A percentile compares a stretch with the other conserved stretches of the same genome.
Conservation (phyloP, 2,797 vertebrate genomes). For the Gymnothorax javanicus region DNA sequence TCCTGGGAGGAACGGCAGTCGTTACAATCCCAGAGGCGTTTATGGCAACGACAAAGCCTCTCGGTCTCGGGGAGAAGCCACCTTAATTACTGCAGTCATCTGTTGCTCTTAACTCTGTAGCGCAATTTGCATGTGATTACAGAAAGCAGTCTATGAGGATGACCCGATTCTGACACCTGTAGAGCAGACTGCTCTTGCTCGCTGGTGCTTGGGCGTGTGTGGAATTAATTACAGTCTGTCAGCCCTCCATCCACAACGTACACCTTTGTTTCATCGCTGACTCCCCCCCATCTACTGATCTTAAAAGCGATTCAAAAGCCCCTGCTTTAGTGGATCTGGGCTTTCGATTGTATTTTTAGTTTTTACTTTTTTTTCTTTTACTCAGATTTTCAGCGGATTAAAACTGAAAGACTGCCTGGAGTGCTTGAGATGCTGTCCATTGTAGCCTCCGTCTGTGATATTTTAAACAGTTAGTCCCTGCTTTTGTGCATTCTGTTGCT, state of each 20-base stretch:
- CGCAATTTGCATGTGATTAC: slow-evolving; percentile 49
- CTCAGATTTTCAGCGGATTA: neutral
- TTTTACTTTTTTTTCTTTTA: slow-evolving; percentile 14
- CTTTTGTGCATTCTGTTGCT: slow-evolving; percentile 49
- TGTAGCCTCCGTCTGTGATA: too few relatives aligned
- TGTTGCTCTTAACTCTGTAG: slow-evolving; percentile 27
- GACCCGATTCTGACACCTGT: neutral
- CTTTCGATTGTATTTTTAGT: too few relatives aligned
- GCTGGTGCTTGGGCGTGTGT: neutral
- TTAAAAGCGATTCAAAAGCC: too few relatives aligned
- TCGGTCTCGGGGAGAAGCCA: slow-evolving; percentile 36
- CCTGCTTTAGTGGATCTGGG: too few relatives aligned
- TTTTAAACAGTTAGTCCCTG: slow-evolving; percentile 36
- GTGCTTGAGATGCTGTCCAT: too few relatives aligned
- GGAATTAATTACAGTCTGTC: neutral
- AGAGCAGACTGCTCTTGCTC: neutral
- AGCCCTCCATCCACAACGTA: neutral
- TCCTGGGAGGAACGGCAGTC: slow-evolving; percentile 30
- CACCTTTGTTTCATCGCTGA: neutral
- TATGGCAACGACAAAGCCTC: slow-evolving; percentile 29
- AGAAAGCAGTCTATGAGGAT: slow-evolving; percentile 28
- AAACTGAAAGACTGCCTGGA: too few relatives aligned
- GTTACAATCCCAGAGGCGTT: slow-evolving; percentile 44
- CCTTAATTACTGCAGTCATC: slow-evolving; percentile 42
- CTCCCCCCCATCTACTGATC: slow-evolving; percentile 20